These are phyloP conservation scores for Ylistrum balloti DNA, from an alignment of 1,140 invertebrate species.

Conservation along the genomic window DNA sequence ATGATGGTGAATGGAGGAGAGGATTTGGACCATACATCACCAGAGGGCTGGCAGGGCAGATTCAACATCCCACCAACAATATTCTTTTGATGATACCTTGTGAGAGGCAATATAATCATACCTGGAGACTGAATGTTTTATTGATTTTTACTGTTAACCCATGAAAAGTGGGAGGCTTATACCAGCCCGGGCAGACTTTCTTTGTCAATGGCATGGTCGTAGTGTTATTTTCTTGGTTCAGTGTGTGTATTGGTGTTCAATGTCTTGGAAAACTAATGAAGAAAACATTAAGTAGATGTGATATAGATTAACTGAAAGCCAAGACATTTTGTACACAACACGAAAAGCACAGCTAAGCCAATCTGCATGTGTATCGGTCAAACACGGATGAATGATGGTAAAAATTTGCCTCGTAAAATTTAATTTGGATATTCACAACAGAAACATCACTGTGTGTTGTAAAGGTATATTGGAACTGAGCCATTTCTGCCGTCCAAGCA, in stretches of 20 bases:
- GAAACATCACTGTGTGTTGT: slow-evolving; percentile 1
- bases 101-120: slow-evolving; percentile 18
- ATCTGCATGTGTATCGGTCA: neutral
- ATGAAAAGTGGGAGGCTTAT: neutral
- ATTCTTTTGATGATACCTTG: slow-evolving; percentile 19
- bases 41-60: neutral
- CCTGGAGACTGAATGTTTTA: neutral
- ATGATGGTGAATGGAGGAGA: neutral
- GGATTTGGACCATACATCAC: neutral
- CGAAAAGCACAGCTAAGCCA: neutral
- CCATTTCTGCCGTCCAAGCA: neutral
- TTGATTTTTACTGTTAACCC: slow-evolving; percentile 14
- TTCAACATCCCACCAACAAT: neutral
- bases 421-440: slow-evolving; percentile 22
- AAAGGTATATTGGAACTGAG: slow-evolving; percentile 18
- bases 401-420: slow-evolving; percentile 10
- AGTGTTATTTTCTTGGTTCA: slow-evolving; percentile 25
- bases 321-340: neutral
- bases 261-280: slow-evolving; percentile 38
- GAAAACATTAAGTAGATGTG: slow-evolving; percentile 39
- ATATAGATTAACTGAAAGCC: neutral
- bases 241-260: slow-evolving; percentile 33
- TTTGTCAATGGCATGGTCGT: slow-evolving; percentile 7
- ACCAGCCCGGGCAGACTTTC: neutral
- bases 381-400: neutral